phyloP scores from a whole-genome alignment of 2,888 invertebrate genomes.

The Dynastes hyllus region DNA sequence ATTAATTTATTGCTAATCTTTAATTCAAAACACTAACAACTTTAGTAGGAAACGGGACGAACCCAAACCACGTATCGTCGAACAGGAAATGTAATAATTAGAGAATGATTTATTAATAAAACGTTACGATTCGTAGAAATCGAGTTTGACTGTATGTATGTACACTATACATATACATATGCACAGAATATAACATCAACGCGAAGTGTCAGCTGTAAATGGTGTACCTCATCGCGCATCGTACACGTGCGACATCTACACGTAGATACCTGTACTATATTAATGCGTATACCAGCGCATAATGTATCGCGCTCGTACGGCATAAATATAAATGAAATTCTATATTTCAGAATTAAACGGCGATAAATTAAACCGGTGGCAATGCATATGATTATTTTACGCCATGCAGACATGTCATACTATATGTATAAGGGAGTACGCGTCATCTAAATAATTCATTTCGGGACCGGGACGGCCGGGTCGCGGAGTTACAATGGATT shows the following conservation, averaged over 20 bases:
- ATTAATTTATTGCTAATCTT: neutral
- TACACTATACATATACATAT: neutral
- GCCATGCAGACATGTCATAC: conserved; percentile 65
- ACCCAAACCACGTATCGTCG: neutral
- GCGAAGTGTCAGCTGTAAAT: neutral
- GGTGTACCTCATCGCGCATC: too few species aligned
- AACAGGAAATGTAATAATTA: conserved; percentile 31
- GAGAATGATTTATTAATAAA: conserved; percentile 31
- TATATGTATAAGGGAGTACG: conserved; percentile 64
- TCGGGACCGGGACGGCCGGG: conserved; percentile 53
- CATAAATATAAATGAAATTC: conserved; percentile 54
- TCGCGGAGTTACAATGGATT: conserved; percentile 67
- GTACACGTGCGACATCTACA: too few species aligned
- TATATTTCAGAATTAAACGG: conserved; percentile 64
- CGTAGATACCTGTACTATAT: too few species aligned
- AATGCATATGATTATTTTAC: conserved; percentile 64
- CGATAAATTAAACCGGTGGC: conserved; percentile 65
- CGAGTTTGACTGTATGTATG: neutral
- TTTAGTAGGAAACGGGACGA: conserved; percentile 2
- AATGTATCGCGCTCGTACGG: neutral
- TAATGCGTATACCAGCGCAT: too few species aligned
- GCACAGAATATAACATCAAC: neutral
- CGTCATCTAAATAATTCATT: conserved; percentile 64
- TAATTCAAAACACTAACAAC: conserved; percentile 4
- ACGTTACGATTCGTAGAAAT: conserved; percentile 12